phyloP scores from a whole-genome alignment of 2,888 invertebrate genomes.

The Acrobasis repandana region DNA sequence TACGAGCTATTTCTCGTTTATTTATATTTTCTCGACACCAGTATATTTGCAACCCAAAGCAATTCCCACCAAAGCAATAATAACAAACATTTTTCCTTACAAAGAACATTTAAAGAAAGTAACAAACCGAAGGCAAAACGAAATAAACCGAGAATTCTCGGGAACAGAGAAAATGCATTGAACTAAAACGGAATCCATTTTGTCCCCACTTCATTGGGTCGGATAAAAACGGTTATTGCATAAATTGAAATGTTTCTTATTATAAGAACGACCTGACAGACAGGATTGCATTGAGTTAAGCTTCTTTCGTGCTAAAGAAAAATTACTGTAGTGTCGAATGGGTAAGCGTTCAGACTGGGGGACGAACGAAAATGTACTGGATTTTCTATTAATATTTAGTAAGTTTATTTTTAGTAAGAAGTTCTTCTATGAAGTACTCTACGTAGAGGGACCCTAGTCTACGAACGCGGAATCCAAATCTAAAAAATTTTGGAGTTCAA shows the following conservation, averaged over 20 bases:
- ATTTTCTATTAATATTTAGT: background rate
- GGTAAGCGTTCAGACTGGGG: constrained; percentile 31
- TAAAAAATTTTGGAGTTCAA: too few relatives aligned
- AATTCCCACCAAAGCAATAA: constrained; percentile 6
- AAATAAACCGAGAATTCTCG: constrained; percentile 27
- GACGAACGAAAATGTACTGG: background rate
- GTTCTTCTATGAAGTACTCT: too few relatives aligned
- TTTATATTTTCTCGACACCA: background rate
- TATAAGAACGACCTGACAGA: constrained; percentile 38
- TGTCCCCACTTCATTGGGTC: constrained; percentile 35
- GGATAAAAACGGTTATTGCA: constrained; percentile 38
- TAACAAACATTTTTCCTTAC: constrained; percentile 21
- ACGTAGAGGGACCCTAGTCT: too few relatives aligned
- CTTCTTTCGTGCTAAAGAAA: constrained; percentile 41
- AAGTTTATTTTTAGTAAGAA: too few relatives aligned
- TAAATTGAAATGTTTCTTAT: constrained; percentile 40
- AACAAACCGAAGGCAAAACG: constrained; percentile 29
- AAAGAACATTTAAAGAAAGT: constrained; percentile 29
- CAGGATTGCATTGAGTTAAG: constrained; percentile 42
- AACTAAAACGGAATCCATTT: constrained; percentile 31
- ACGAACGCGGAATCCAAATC: too few relatives aligned
- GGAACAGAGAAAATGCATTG: constrained; percentile 36
- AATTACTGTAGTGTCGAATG: constrained; percentile 38
- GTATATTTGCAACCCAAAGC: background rate
- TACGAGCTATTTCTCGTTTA: too few relatives aligned